phyloP scores from a whole-genome alignment of 2,113 vertebrate species.

The Neogale vison region DNA sequence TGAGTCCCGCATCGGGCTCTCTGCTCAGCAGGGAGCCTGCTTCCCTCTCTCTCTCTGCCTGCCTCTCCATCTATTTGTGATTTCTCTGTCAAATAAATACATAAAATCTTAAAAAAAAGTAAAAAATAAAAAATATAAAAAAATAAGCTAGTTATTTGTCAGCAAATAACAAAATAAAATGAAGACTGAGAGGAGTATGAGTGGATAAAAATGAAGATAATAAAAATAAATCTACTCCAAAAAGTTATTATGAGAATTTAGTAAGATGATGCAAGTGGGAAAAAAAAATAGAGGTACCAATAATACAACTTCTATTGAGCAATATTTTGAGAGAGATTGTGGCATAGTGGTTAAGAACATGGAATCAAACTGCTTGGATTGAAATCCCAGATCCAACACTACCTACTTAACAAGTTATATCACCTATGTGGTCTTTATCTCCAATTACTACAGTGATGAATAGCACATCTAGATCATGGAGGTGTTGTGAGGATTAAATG shows the following conservation, averaged over 20 bases:
- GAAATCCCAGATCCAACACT: background rate
- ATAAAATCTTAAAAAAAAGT: too few species aligned
- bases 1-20: too few species aligned
- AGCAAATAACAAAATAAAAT: slow-evolving; percentile 2
- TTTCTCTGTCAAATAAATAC: too few species aligned
- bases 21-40: too few species aligned
- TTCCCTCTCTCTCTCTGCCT: too few species aligned
- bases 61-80: too few species aligned
- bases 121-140: background rate
- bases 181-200: background rate
- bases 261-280: background rate
- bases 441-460: background rate
- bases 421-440: background rate
- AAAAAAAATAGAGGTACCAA: background rate
- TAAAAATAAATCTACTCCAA: slow-evolving; percentile 48
- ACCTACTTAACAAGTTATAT: background rate
- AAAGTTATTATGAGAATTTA: slow-evolving; percentile 17
- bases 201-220: background rate
- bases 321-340: background rate
- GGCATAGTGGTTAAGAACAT: background rate
- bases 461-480: background rate
- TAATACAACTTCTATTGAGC: background rate
- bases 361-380: background rate
- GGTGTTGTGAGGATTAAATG: background rate
- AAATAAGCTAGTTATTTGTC: background rate